Base-by-base conservation (phyloP, 2,888 invertebrate species). In the Synanthedon formicaeformis region DNA sequence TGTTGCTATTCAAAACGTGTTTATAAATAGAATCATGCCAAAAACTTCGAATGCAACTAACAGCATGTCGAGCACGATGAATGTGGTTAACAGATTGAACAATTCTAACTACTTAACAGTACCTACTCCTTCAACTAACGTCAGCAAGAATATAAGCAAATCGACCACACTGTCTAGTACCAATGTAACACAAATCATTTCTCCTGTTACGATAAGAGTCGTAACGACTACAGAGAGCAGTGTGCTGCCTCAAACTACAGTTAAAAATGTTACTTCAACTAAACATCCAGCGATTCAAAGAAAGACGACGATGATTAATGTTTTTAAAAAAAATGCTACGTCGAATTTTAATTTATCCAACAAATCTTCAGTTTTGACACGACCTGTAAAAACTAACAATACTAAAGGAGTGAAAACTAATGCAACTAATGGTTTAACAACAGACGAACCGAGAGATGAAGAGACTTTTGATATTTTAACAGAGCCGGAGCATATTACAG, bases 381-480 rank as follows among this genome's bases (percentile, higher is more conserved):
- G 34, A 34, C 34, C 34, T 34, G 23, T 40, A 13, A 53, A 50
- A 49, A 34, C n/a, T 50, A 50, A 45, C 52, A 40, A 18, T 12
- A 49, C 16, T 60, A 64, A 62, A 59, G 58, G 54, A 53, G 13
- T 57, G 52, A 54, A 55, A 53, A 56, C 57, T 68, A 69, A 62
- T 34, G 50, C 53, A 56, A 64, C 60, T 57, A 69, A 71, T 61
- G 64, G 63, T 34, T 60, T 75, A 60, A 81, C 80, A 51, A 81
- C 81, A 53, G 75, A 75, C 55, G 73, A 69, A 54, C 75, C 81
- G 56, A 65, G 67, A 60, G 78, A 79, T 76, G 80, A 80, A 65
- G 88, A 88, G 66, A 81, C 78, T 59, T 86, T 85, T 81, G 81
- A 86, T 82, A 85, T 88, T 81, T 87, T 88, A 74, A 88, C 88